Conservation (phyloP, 2,888 invertebrate species). For the Trichacis sp. region DNA sequence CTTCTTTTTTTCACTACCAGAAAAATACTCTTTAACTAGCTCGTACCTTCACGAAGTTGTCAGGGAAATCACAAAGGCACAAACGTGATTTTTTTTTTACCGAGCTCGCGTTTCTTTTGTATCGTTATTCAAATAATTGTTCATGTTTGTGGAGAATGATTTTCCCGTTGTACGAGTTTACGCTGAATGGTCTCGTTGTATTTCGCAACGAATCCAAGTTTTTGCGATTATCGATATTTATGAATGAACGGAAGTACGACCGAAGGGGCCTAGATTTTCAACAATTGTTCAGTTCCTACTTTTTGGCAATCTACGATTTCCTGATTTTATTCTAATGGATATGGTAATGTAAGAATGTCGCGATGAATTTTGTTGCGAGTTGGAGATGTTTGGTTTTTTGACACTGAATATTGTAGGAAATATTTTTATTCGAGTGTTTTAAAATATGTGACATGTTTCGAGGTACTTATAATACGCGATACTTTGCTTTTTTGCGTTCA, state of each 20-base stretch:
- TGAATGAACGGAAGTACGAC: neutral
- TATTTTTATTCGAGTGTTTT: too few species aligned
- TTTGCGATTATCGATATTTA: too few species aligned
- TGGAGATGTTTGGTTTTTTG: too few species aligned
- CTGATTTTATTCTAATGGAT: too few species aligned
- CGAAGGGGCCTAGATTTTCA: neutral
- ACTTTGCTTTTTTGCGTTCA: too few species aligned
- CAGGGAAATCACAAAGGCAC: neutral
- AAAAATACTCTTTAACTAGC: slow-evolving; percentile 2
- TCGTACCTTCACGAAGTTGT: neutral
- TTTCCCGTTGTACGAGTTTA: neutral
- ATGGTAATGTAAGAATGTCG: too few species aligned
- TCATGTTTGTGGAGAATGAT: neutral
- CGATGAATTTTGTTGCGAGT: too few species aligned
- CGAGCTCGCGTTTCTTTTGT: neutral
- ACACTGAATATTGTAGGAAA: too few species aligned
- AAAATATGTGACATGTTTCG: too few species aligned
- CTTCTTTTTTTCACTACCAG: neutral
- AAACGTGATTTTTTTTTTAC: slow-evolving; percentile 1
- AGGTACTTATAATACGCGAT: too few species aligned
- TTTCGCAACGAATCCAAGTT: too few species aligned
- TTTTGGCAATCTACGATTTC: neutral
- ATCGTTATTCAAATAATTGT: neutral
- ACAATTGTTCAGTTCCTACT: neutral
- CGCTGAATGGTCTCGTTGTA: neutral